Evolutionary conservation across 92 coral and sea anemone genomes (phyloP), one percentile per base, ranked within the genome.

Genomic region (Siderastrea siderea): DNA sequence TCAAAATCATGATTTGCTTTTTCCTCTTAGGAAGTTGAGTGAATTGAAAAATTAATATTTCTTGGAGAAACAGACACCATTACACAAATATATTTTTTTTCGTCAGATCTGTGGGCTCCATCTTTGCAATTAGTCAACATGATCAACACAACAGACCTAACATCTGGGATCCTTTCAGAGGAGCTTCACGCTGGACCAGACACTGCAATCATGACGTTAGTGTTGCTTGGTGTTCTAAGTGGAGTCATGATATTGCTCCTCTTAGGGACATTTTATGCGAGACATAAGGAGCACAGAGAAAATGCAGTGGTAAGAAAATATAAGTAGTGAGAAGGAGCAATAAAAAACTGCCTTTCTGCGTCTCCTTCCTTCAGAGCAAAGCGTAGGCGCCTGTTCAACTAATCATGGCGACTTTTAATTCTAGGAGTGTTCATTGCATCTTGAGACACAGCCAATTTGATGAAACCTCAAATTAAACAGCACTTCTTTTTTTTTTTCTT

Each of bases 201-300:
- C 44, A 83, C 16, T 55, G 60, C 59, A 16, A 74, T n/a, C n/a
- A n/a, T 84, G 87, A 73, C 73, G 11, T 6, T 84, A 10, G 80
- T 64, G 1, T 74, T 84, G 43, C 60, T 84, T 50, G 80, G 80
- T 14, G 80, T 84, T 12, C 64, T 64, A 50, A n/a, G 51, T 12
- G 73, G 72, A 15, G 74, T 19, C n/a, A 74, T 63, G 73, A 52
- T 51, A 15, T 26, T 74, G 73, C 26, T 73, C 26, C 51, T 84
- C 2, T 47, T 13, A 15, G 87, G 65, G 54, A 73, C 60, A 14
- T 4, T 73, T 14, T 73, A 67, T 13, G 87, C 78, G 13, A 47
- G 73, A 45, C 74, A 63, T 14, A 51, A 74, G 50, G 87, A 84
- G 6, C 52, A 12, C 26, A 61, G 13, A 13, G 87, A 84, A 51